phyloP scores from a whole-genome alignment of 2,888 invertebrate genomes.

The Stenodera caucasica region DNA sequence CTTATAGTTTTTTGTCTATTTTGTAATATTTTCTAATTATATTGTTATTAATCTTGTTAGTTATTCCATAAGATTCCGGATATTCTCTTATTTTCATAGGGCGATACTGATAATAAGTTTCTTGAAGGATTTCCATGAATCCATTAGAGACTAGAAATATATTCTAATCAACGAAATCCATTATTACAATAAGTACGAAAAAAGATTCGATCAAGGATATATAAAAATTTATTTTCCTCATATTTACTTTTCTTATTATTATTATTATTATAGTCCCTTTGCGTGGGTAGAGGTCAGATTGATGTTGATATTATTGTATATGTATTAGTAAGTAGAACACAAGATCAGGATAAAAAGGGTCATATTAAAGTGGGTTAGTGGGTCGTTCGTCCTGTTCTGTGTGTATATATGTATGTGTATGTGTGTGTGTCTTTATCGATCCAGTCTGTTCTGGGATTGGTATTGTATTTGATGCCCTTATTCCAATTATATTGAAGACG shows the following conservation, averaged over 20 bases:
- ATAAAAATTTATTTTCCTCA: not conserved
- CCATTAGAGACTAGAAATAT: too few relatives aligned
- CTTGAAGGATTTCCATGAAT: too few relatives aligned
- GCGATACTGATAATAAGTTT: not conserved
- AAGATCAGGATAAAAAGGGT: constrained; percentile 20
- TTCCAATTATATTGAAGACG: too few relatives aligned
- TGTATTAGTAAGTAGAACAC: constrained; percentile 13
- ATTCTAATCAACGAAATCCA: too few relatives aligned
- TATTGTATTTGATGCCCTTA: not conserved
- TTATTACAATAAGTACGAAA: not conserved
- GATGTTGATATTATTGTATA: constrained; percentile 17
- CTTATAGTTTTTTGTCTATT: not conserved
- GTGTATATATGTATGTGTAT: too few relatives aligned
- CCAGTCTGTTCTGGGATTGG: not conserved
- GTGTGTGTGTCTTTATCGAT: not conserved
- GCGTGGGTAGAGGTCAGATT: constrained; percentile 27
- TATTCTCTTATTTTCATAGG: too few relatives aligned
- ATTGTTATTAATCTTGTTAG: not conserved
- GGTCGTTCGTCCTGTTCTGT: constrained; percentile 34
- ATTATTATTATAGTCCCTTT: constrained; percentile 5
- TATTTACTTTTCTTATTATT: not conserved
- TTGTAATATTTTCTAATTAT: not conserved
- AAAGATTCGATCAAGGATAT: not conserved
- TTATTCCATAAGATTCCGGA: not conserved
- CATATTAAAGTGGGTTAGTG: constrained; percentile 33